Evolutionary conservation across 2,113 vertebrate species (phyloP).

Genomic region (Corvus moneduloides): DNA sequence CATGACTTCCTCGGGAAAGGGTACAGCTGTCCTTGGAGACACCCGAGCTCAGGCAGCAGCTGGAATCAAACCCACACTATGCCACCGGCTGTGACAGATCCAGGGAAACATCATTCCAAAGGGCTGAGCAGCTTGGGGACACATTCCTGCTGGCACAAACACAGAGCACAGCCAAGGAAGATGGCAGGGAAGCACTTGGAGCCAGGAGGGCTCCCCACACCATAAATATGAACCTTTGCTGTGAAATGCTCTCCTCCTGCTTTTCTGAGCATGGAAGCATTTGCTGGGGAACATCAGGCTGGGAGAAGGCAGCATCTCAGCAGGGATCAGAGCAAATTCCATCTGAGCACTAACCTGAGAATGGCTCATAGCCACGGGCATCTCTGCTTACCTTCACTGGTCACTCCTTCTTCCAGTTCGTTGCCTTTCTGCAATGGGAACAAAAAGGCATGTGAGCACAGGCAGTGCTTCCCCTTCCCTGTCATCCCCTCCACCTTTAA

Average conservation of each 20-base stretch:
- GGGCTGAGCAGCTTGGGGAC: background rate
- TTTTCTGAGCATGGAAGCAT: background rate
- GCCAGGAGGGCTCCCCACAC: background rate
- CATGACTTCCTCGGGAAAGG: background rate
- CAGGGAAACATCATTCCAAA: constrained; percentile 47
- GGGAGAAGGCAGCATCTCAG: background rate
- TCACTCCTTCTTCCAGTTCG: constrained; percentile 93
- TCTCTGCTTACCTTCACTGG: constrained; percentile 88
- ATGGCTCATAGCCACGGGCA: background rate
- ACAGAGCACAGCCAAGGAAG: background rate
- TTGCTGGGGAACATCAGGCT: background rate
- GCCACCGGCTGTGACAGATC: background rate
- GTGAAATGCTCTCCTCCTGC: background rate
- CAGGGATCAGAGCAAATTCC: background rate
- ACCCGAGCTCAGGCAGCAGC: constrained; percentile 6
- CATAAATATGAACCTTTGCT: background rate
- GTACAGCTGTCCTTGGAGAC: background rate
- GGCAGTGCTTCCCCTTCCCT: background rate
- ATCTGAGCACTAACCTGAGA: background rate
- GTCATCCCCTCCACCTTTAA: background rate
- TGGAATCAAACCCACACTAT: background rate
- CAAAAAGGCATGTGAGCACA: constrained; percentile 5
- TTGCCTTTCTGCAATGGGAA: constrained; percentile 86
- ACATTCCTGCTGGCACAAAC: constrained; percentile 8
- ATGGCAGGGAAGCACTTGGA: background rate